A percentile compares a stretch with the other conserved stretches of the same genome.
These are phyloP conservation scores for Polia nebulosa DNA, from an alignment of 2,888 invertebrate genomes.

Conservation along the genomic window DNA sequence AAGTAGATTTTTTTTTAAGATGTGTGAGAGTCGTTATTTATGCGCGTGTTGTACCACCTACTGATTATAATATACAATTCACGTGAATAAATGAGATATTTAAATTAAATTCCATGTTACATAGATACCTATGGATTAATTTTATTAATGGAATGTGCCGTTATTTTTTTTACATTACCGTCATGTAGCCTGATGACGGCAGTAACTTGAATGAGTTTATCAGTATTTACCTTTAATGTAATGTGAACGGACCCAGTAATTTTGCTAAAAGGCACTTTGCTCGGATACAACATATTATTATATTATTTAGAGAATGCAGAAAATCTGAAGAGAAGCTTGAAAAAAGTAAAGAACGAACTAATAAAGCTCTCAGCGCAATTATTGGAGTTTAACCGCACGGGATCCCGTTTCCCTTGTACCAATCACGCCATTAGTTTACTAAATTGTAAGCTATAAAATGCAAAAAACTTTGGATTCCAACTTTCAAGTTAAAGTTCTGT, in stretches of 20 bases:
- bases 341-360: constrained; percentile 68
- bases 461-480: constrained; percentile 78
- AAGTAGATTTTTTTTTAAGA: constrained; percentile 14
- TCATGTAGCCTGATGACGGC: constrained; percentile 11
- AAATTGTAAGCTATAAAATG: constrained; percentile 85
- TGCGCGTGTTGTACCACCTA: constrained; percentile 33
- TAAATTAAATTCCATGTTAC: constrained; percentile 37
- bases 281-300: constrained; percentile 45
- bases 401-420: constrained; percentile 73
- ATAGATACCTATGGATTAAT: constrained; percentile 17
- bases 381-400: constrained; percentile 74
- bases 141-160: constrained; percentile 25
- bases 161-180: constrained; percentile 18
- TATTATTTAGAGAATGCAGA: constrained; percentile 57
- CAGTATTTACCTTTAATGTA: constrained; percentile 40
- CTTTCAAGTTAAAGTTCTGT: constrained; percentile 67
- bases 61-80: constrained; percentile 24
- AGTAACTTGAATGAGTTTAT: constrained; percentile 20
- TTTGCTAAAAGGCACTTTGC: constrained; percentile 47
- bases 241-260: constrained; percentile 33
- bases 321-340: constrained; percentile 50
- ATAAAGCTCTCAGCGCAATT: constrained; percentile 74
- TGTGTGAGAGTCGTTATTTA: constrained; percentile 4
- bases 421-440: constrained; percentile 79
- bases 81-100: constrained; percentile 37